phyloP scores from a whole-genome alignment of 2,797 vertebrate genomes.

The Mormyrus proboscirostris region DNA sequence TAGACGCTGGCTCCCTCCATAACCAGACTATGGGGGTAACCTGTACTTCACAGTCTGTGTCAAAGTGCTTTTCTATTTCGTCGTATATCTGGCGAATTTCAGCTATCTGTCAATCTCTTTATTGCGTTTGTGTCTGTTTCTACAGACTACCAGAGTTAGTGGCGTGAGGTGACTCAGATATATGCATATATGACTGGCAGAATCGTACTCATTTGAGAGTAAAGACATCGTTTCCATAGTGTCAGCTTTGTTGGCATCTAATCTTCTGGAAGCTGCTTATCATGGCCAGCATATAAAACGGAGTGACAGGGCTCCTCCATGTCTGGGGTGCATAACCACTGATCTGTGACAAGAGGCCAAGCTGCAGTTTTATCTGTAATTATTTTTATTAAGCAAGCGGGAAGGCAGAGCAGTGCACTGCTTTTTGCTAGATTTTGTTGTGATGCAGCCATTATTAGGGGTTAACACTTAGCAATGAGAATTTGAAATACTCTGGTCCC shows the following conservation, averaged over 20 bases:
- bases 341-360: background rate
- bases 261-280: background rate
- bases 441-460: background rate
- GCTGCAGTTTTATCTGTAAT: background rate
- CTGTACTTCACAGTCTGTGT: background rate
- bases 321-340: background rate
- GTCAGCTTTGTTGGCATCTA: background rate
- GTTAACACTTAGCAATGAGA: background rate
- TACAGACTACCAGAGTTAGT: too few relatives aligned
- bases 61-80: background rate
- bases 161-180: background rate
- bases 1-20: background rate
- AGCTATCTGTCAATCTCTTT: background rate
- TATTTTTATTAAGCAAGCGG: background rate
- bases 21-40: background rate
- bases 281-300: background rate
- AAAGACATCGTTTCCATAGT: background rate
- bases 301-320: background rate
- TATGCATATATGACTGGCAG: background rate
- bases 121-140: too few relatives aligned
- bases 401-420: background rate
- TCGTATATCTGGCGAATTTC: background rate
- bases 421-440: background rate
- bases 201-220: background rate
- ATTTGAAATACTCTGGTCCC: background rate